Conservation (phyloP, 2,113 vertebrate species). For the Nothobranchius kuhntae region DNA sequence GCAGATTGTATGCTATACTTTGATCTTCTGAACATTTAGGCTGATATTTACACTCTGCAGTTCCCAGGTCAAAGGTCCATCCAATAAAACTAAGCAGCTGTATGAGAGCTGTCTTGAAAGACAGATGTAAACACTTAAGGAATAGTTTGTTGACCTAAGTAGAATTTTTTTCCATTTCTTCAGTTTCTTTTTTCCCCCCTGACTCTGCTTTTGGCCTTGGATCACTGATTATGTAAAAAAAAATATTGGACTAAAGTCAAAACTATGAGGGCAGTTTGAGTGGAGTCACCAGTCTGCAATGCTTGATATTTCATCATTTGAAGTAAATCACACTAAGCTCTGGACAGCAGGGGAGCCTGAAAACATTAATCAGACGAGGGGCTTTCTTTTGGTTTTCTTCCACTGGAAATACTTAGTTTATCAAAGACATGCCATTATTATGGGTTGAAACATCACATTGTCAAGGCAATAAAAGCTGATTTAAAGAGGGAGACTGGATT, state of each 20-base stretch:
- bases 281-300: constrained; percentile 46
- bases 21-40: neutral
- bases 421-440: constrained; percentile 29
- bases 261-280: constrained; percentile 44
- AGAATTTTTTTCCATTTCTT: constrained; percentile 40
- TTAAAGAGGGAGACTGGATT: constrained; percentile 23
- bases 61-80: constrained; percentile 18
- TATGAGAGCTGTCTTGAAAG: constrained; percentile 22
- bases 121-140: constrained; percentile 54
- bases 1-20: neutral
- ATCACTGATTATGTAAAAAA: constrained; percentile 43
- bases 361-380: constrained; percentile 38
- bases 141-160: constrained; percentile 42
- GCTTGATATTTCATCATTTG: constrained; percentile 50
- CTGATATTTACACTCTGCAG: constrained; percentile 11
- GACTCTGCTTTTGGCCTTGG: constrained; percentile 12
- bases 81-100: constrained; percentile 24
- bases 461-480: constrained; percentile 49
- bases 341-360: constrained; percentile 49
- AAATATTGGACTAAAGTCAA: constrained; percentile 52
- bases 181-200: constrained; percentile 10
- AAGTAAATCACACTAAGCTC: constrained; percentile 45
- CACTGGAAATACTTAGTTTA: constrained; percentile 23
- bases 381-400: constrained; percentile 16
- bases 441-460: constrained; percentile 28